Conservation (phyloP, 2,113 vertebrate species). For the Vulpes vulpes region DNA sequence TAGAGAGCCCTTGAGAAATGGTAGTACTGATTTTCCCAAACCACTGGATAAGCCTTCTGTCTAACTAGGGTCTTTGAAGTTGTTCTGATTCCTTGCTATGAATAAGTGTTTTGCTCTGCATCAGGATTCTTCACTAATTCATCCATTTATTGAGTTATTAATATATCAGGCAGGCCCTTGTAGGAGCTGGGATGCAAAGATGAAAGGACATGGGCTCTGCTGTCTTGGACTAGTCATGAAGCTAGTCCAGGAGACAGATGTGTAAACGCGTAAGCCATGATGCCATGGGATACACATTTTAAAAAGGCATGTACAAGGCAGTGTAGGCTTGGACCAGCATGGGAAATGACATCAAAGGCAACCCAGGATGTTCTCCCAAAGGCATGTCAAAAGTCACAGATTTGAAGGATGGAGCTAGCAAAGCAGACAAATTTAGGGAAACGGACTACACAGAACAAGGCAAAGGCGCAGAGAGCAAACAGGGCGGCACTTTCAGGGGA, state of each 20-base stretch:
- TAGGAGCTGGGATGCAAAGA: neutral
- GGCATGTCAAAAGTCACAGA: neutral
- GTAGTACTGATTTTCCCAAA: constrained; percentile 23
- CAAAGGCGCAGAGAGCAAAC: neutral
- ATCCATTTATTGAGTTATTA: neutral
- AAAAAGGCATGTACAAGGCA: neutral
- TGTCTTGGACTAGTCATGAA: neutral
- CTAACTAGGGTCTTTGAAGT: constrained; percentile 2
- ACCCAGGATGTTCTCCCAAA: neutral
- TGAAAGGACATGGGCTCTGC: neutral
- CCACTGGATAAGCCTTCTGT: neutral
- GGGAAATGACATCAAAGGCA: neutral
- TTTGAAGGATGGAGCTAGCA: neutral
- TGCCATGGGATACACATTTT: neutral
- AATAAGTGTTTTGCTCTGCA: neutral
- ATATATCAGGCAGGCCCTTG: neutral
- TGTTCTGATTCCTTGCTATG: neutral
- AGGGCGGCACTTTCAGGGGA: neutral
- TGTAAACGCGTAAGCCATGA: neutral
- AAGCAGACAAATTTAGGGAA: neutral
- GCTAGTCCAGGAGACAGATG: neutral
- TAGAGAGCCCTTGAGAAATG: neutral
- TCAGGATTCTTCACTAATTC: neutral
- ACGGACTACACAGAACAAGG: neutral
- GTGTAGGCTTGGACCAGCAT: neutral